Evolutionary conservation across 1,140 invertebrate genomes (phyloP).

Genomic region (Lordiphosa stackelbergi): DNA sequence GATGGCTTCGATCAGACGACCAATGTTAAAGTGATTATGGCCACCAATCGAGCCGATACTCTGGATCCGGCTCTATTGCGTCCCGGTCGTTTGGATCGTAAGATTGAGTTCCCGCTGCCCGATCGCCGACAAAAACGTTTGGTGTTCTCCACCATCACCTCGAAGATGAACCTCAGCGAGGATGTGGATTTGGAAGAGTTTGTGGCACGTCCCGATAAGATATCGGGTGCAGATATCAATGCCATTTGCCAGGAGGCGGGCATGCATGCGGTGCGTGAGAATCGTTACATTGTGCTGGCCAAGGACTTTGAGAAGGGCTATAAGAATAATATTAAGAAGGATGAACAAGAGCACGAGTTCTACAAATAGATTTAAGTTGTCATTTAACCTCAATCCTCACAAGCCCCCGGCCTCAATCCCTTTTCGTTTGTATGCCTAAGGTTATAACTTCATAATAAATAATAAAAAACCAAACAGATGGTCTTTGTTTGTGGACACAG

Average conservation of each 20-base stretch:
- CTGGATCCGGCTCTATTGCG: conserved; percentile 97
- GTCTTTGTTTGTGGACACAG: no score
- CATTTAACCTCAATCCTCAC: no score
- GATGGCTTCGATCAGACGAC: conserved; percentile 99
- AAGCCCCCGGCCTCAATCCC: no score
- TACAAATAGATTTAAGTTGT: conserved; percentile 89
- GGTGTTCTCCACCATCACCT: conserved; percentile 98
- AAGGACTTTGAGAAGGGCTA: conserved; percentile 99
- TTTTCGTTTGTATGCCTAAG: no score
- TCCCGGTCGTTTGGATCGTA: conserved; percentile 97
- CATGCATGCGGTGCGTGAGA: conserved; percentile 98
- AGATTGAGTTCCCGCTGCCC: conserved; percentile 99
- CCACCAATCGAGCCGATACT: conserved; percentile 97
- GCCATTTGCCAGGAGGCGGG: conserved; percentile 99
- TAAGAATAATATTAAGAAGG: conserved; percentile 99
- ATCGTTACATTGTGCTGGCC: conserved; percentile 94
- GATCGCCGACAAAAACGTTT: conserved; percentile 98
- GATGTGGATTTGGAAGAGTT: conserved; percentile 99
- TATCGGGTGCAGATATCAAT: conserved; percentile 99
- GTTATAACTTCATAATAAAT: no score
- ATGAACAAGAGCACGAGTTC: conserved; percentile 99
- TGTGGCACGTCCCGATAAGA: conserved; percentile 97
- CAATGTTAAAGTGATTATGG: conserved; percentile 99
- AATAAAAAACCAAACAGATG: no score
- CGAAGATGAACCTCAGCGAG: conserved; percentile 99